Base-by-base conservation (phyloP, 2,797 vertebrate genomes). In the Cossypha polioptera region DNA sequence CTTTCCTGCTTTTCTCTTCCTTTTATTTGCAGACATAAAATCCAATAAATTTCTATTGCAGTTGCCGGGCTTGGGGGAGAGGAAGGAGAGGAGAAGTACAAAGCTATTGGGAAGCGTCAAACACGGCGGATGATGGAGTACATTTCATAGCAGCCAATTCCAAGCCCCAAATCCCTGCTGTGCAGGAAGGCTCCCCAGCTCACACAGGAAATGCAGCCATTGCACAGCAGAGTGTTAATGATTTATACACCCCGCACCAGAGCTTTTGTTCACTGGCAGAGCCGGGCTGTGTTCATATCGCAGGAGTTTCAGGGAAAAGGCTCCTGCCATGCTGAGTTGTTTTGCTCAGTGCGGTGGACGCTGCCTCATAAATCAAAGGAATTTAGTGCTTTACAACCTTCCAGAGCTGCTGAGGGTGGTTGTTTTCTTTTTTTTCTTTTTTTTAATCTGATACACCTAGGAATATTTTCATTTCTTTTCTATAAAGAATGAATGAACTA, bases 341-440 rank as follows among this genome's bases (percentile, higher is more conserved):
- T 97, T 95, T 91, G 96, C 96, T 96, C 95, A 87, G 9, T 88
- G 91, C 43, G 0, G 69, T 88, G 90, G 67, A 86, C 78, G 92
- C 94, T 94, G 86, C 95, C 93, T 92, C 95, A 97, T 98, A 97
- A 98, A 98, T 98, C 97, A 97, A 88, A 96, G 85, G 94, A 95
- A 96, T 97, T 96, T 91, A 92, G 91, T 91, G 94, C 94, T 97
- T 97, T 97, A 93, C 94, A 96, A 59, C 94, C 86, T 95, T 93
- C 87, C 96, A 43, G 86, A 88, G 91, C 77, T 72, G 71, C 82
- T 59, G 63, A 94, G 87, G 65, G 66, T 73, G 80, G 45, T 31
- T 14, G 36, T 15, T 1, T 13, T 67, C 67, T 86, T 9, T 12
- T 12, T 48, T 42, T 19, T 7, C 13, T 36, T 36, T 36, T 36